Evolutionary conservation across 2,797 vertebrate genomes (phyloP), one percentile per base, ranked within the genome.

Genomic region (Rhodeus uyekii): DNA sequence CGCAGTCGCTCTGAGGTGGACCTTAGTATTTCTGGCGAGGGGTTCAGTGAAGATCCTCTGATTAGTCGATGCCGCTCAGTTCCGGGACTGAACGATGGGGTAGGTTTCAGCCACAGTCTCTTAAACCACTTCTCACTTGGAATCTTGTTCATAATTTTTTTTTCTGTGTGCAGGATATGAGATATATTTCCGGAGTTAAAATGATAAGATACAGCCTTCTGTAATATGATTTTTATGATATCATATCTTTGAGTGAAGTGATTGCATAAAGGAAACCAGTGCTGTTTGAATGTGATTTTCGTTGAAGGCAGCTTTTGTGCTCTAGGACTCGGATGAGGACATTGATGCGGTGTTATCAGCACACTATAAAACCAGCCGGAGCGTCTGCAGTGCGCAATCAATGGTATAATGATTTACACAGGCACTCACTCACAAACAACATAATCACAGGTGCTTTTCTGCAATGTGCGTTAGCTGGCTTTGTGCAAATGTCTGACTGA

Each of bases 1-100:
- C 94, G 87, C 73, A 98, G 97, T 87, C 94, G 88, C 86, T 99
- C 97, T 53, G 97, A 98, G 87, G 88, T 96, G 90, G 97, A 99
- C 91, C 91, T 99, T 89, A 96, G 94, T 65, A 95, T 91, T 85
- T 93, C 95, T 2, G 94, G 91, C 71, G 92, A 92, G 60, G 96
- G 96, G 86, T 93, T 85, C 83, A 95, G 94, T 67, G 96, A 96
- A 0, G 96, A 98, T 14, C 86, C 92, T 68, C 67, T 95, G 88
- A 96, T 94, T 67, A 79, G 94, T 85, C 94, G 95, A 86, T 97
- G 96, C 91, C 96, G 87, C 77, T 99, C 97, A 32, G 95, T 98
- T 50, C 96, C 96, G 22, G 96, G 96, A 74, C 94, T 98, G 85
- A 96, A 96, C 29, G 93, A 96, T 60, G 85, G 92, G 85, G 98